Conservation (phyloP, 2,797 vertebrate genomes). For the Furcifer pardalis region DNA sequence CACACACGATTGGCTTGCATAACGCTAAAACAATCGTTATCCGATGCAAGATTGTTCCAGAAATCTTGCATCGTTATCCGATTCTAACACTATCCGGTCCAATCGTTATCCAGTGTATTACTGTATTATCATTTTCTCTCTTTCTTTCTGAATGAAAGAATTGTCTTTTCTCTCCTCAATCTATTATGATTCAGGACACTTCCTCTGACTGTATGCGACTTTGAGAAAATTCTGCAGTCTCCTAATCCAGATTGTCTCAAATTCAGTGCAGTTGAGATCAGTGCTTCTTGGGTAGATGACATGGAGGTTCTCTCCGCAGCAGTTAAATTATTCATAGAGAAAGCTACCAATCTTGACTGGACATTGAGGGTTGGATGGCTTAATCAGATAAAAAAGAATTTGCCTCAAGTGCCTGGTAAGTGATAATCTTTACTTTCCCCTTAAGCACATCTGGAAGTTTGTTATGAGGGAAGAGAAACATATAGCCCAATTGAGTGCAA, state of each 20-base stretch:
- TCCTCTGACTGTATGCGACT: slow-evolving; percentile 88
- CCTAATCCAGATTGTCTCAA: slow-evolving; percentile 78
- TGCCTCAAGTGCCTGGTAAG: slow-evolving; percentile 75
- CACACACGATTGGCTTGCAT: too few species aligned
- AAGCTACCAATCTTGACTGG: slow-evolving; percentile 92
- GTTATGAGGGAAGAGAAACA: neutral
- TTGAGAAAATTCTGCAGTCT: slow-evolving; percentile 84
- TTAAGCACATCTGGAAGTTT: neutral
- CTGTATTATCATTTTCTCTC: too few species aligned
- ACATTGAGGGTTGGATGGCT: slow-evolving; percentile 91
- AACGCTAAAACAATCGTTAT: too few species aligned
- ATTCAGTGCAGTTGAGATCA: slow-evolving; percentile 77
- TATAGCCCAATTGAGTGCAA: too few species aligned
- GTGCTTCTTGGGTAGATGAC: slow-evolving; percentile 78
- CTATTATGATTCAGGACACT: slow-evolving; percentile 79
- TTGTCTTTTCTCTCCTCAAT: neutral
- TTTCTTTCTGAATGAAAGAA: neutral
- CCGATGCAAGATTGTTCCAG: too few species aligned
- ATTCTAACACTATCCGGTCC: too few species aligned
- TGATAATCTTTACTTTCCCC: slow-evolving; percentile 27
- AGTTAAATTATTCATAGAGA: slow-evolving; percentile 87
- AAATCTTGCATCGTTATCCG: too few species aligned
- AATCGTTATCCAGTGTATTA: too few species aligned
- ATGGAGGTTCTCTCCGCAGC: slow-evolving; percentile 83
- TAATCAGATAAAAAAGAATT: slow-evolving; percentile 82